Conservation (phyloP, 92 coral and sea anemone species). For the Nematostella vectensis region DNA sequence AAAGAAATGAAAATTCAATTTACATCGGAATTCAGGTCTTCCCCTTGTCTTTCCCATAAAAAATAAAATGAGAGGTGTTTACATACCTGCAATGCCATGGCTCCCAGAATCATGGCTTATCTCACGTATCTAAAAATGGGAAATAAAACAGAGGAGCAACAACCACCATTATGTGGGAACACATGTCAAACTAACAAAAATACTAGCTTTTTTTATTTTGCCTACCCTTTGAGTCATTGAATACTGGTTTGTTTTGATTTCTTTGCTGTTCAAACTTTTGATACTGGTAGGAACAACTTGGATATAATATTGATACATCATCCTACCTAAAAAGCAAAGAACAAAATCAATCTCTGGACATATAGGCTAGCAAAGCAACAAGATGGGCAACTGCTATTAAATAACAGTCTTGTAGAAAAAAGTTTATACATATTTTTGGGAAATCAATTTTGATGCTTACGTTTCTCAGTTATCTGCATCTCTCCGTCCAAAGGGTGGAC, state of each 20-base stretch:
- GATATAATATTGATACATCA: constrained; percentile 90
- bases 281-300: constrained; percentile 90
- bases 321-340: constrained; percentile 47
- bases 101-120: constrained; percentile 81
- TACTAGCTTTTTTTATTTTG: no score
- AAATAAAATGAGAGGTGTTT: no score
- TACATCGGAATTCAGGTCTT: background rate
- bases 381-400: no score
- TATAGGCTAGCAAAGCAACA: no score
- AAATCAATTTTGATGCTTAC: no score
- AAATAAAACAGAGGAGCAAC: no score
- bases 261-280: constrained; percentile 42
- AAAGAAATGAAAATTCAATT: no score
- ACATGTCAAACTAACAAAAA: no score
- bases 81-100: constrained; percentile 92
- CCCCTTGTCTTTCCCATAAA: background rate
- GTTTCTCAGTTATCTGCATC: constrained; percentile 57
- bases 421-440: no score
- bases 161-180: no score
- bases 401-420: no score
- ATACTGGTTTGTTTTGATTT: constrained; percentile 80
- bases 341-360: no score
- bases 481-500: constrained; percentile 92
- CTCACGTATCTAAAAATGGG: constrained; percentile 55
- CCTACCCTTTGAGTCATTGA: constrained; percentile 97